These are phyloP conservation scores for Chaetodon trifasciatus DNA, from an alignment of 2,797 vertebrate species.

Conservation along the genomic window DNA sequence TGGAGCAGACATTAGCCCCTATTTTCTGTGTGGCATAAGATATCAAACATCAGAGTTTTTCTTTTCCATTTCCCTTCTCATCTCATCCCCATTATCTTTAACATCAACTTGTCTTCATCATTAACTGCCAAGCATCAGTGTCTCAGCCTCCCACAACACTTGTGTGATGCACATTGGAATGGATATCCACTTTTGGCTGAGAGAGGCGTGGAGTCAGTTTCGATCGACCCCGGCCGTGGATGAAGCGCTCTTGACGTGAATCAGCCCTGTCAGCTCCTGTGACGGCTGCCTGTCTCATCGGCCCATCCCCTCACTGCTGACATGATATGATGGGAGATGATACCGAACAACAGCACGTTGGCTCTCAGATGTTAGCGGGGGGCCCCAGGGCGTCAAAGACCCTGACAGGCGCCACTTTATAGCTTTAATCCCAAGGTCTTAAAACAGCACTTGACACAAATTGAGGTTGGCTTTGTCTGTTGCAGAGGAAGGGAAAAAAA, in stretches of 20 bases:
- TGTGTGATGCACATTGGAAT: constrained; percentile 79
- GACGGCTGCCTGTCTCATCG: constrained; percentile 93
- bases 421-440: constrained; percentile 98
- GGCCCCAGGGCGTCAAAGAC: constrained; percentile 86
- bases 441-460: constrained; percentile 98
- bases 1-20: constrained; percentile 18
- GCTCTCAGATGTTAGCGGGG: constrained; percentile 95
- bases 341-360: constrained; percentile 95
- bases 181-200: constrained; percentile 87
- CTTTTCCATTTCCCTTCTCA: constrained; percentile 52
- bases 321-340: constrained; percentile 98
- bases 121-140: constrained; percentile 69
- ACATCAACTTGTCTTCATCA: constrained; percentile 68
- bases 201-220: constrained; percentile 90
- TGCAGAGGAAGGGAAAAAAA: constrained; percentile 68
- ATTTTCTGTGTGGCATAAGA: constrained; percentile 47
- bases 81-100: constrained; percentile 55
- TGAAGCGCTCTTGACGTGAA: constrained; percentile 94
- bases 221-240: constrained; percentile 90
- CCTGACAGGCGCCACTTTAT: constrained; percentile 98
- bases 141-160: constrained; percentile 45
- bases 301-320: constrained; percentile 90
- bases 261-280: constrained; percentile 93
- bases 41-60: constrained; percentile 52
- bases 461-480: constrained; percentile 94